Base-by-base conservation (phyloP, 2,888 invertebrate species). In the Prosapia bicincta region DNA sequence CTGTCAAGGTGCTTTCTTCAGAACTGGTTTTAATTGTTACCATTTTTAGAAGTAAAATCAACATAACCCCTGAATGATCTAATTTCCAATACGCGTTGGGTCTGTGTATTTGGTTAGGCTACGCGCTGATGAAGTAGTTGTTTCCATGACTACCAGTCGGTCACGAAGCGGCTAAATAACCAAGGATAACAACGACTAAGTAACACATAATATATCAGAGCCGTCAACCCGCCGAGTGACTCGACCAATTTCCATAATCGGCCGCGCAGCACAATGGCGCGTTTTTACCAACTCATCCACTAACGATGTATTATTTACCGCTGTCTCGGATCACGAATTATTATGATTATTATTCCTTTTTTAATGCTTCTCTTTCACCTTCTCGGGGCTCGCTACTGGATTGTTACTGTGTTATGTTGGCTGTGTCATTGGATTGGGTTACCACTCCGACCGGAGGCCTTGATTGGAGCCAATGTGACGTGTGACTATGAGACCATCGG, bases 281-380 rank as follows among this genome's bases (percentile, higher is more conserved):
- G 26, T 23, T 30, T 23, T 30, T 69, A 69, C 69, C 69, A 26
- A 69, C 69, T 69, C 69, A 69, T 69, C 73, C 73, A 69, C 74
- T 74, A 74, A 74, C 74, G 74, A 74, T 66, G 74, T 69, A 69
- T 74, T 74, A 74, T 69, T 74, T 74, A 74, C 74, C 43, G 65
- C 69, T 72, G 28, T 66, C 75, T 70, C 66, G 26, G 71, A 71
- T 75, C 75, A 75, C 75, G 75, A 75, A 43, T 75, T 75, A 75
- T 75, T 75, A 75, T 75, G 67, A 38, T 75, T 71, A 71, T 75
- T 75, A 71, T 38, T 38, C 25, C 71, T 66, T n/a, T 67, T 67
- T 26, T 67, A 15, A 67, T 25, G 13, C 13, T 30, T 69, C 10
- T 30, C n/a, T 69, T 28, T 26, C 23, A 32, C 26, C 23, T 68